Conservation (phyloP, 2,113 vertebrate genomes). For the Platanista minor region DNA sequence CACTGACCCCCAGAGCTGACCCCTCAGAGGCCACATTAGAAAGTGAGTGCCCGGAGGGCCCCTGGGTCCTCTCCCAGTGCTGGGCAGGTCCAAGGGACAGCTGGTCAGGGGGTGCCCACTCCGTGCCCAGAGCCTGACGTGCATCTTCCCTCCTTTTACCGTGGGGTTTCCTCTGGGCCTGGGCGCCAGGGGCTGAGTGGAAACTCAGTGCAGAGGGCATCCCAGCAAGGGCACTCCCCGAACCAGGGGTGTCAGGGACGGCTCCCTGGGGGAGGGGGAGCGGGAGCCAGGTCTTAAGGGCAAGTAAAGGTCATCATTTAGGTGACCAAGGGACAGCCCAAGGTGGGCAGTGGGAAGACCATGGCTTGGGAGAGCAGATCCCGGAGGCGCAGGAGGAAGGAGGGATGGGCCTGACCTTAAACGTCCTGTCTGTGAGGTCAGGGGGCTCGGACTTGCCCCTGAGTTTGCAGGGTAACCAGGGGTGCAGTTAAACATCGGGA, state of each 20-base stretch:
- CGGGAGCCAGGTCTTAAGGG: background rate
- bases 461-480: background rate
- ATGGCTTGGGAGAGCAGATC: background rate
- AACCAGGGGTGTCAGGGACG: background rate
- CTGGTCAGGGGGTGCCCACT: background rate
- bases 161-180: background rate
- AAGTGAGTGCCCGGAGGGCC: background rate
- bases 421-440: background rate
- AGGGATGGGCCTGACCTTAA: background rate
- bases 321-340: background rate
- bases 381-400: background rate
- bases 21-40: background rate
- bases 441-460: background rate
- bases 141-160: background rate
- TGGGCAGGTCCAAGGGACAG: background rate
- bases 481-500: background rate
- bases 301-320: background rate
- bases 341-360: background rate
- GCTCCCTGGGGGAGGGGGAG: background rate
- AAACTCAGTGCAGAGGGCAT: background rate
- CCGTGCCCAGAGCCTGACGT: fast-evolving
- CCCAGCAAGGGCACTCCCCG: background rate
- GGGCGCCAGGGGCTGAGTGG: background rate
- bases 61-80: background rate
- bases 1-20: background rate